Percentiles rank a stretch among this genome's conserved stretches.
These are phyloP conservation scores for Limnephilus auricula DNA, from an alignment of 2,888 invertebrate genomes.

Conservation along the genomic window DNA sequence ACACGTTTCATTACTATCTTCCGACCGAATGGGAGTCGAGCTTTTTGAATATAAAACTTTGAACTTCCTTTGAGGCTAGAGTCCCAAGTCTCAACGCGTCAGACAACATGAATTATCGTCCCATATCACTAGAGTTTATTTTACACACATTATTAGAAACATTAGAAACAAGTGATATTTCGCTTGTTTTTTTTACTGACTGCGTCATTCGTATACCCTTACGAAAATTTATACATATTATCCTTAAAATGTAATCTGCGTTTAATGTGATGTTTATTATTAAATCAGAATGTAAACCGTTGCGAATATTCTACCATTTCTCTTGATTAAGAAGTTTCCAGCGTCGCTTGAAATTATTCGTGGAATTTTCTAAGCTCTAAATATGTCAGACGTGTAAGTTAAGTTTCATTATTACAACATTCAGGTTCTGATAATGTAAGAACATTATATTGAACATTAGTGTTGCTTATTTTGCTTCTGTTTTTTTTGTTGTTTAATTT, in stretches of 20 bases:
- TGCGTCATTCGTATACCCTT: not conserved
- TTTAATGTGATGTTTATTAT: not conserved
- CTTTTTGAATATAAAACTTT: not conserved
- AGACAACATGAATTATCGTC: not conserved
- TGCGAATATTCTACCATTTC: not conserved
- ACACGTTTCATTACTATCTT: conserved; percentile 22
- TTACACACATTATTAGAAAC: not conserved
- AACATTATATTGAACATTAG: too few species aligned
- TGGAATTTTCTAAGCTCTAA: not conserved
- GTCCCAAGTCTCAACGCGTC: not conserved
- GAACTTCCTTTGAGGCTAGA: not conserved
- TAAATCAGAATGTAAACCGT: not conserved
- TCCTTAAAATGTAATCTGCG: not conserved
- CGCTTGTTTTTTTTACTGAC: not conserved
- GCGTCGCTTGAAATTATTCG: not conserved
- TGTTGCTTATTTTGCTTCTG: not conserved
- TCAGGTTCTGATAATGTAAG: not conserved
- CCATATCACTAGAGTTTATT: not conserved
- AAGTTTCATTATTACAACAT: not conserved
- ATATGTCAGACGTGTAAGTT: too few species aligned
- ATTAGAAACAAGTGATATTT: not conserved
- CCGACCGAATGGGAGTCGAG: not conserved
- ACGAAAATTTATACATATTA: not conserved
- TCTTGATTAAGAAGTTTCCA: not conserved
- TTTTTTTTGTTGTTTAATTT: not conserved